These are phyloP conservation scores for Ctenopoma kingsleyae DNA, from an alignment of 2,797 vertebrate species.

Conservation along the genomic window DNA sequence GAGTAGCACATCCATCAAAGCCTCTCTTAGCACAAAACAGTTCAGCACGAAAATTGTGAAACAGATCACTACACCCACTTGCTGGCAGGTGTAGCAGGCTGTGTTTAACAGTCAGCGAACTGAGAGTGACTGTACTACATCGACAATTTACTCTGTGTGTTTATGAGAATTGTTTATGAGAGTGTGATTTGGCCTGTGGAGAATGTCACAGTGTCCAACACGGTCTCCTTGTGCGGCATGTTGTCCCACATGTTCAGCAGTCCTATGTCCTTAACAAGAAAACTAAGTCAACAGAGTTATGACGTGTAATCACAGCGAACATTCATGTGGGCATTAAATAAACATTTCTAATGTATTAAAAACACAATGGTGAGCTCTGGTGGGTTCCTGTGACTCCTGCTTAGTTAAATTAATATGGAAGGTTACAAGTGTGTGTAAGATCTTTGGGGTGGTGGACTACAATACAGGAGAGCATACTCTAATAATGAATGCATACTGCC, in stretches of 20 bases:
- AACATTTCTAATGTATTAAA: not conserved
- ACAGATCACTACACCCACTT: slow-evolving; percentile 32
- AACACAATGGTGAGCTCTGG: not conserved
- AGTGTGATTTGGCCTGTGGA: not conserved
- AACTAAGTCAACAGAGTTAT: not conserved
- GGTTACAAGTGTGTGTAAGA: not conserved
- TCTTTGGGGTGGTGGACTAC: not conserved
- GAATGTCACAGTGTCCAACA: not conserved
- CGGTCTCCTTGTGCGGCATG: not conserved
- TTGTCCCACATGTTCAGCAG: not conserved
- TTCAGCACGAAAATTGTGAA: not conserved
- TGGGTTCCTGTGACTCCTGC: not conserved
- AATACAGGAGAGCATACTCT: not conserved
- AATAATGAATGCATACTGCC: slow-evolving; percentile 30
- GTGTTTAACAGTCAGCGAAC: not conserved
- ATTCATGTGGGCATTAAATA: not conserved
- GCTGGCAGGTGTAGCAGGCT: slow-evolving; percentile 10
- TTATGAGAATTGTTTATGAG: too few species aligned
- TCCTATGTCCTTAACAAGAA: not conserved
- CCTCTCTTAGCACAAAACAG: slow-evolving; percentile 13
- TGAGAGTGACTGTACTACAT: not conserved
- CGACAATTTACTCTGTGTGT: not conserved
- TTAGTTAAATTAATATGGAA: not conserved
- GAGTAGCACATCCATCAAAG: slow-evolving; percentile 13
- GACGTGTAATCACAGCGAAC: not conserved